Conservation (phyloP, 2,113 vertebrate genomes). For the Nothocercus nigrocapillus region DNA sequence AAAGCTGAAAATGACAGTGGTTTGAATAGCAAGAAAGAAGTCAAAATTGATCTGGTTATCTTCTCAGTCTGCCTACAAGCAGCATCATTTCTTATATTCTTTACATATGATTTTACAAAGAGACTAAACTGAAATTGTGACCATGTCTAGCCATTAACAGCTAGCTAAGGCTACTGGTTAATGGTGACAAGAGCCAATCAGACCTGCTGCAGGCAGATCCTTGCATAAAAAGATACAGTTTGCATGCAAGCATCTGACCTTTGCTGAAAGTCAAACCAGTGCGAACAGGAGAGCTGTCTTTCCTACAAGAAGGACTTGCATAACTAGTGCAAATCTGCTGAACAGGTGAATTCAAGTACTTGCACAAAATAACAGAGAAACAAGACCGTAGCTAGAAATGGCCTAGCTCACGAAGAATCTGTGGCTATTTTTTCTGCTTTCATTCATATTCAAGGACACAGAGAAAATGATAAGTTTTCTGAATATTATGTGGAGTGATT, state of each 20-base stretch:
- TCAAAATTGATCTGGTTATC: neutral
- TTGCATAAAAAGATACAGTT: neutral
- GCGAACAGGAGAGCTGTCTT: constrained; percentile 10
- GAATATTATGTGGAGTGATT: neutral
- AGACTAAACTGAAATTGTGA: neutral
- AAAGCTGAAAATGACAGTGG: neutral
- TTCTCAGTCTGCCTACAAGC: neutral
- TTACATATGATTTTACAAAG: neutral
- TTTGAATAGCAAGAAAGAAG: neutral
- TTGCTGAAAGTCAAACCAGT: neutral
- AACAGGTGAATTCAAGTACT: neutral
- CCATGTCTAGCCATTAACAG: neutral
- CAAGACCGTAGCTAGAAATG: constrained; percentile 25
- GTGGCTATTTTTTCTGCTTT: neutral
- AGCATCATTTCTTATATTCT: neutral
- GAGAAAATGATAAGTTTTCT: too few relatives aligned
- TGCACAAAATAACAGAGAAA: constrained; percentile 27
- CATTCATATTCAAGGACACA: neutral
- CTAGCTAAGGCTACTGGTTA: neutral
- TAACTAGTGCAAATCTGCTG: neutral
- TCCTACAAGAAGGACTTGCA: constrained; percentile 18
- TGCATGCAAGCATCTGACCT: constrained; percentile 6
- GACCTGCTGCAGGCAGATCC: neutral
- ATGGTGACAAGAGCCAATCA: neutral
- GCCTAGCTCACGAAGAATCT: neutral